Evolutionary conservation across 2,113 vertebrate species (phyloP).

Genomic region (Rafetus swinhoei): DNA sequence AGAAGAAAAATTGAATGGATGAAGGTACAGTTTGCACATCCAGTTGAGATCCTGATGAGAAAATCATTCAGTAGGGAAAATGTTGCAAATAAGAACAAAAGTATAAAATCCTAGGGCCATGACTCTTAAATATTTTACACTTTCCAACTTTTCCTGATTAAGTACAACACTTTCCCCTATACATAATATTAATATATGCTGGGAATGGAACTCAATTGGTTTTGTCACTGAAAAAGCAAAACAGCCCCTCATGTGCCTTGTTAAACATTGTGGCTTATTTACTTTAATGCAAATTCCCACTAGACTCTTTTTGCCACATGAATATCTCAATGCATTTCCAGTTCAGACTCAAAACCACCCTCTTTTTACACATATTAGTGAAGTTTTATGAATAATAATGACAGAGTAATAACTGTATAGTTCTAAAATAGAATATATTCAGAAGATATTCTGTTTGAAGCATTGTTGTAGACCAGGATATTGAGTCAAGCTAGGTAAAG

Average conservation of each 20-base stretch:
- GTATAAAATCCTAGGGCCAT: background rate
- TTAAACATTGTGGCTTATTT: conserved; percentile 8
- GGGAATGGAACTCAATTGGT: background rate
- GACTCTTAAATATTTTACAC: background rate
- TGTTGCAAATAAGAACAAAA: background rate
- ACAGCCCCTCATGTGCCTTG: background rate
- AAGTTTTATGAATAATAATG: background rate
- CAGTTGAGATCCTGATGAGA: background rate
- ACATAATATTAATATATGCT: background rate
- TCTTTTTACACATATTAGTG: background rate
- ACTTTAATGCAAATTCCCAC: background rate
- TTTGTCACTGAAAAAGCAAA: background rate
- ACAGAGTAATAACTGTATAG: background rate
- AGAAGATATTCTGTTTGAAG: background rate
- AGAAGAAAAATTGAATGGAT: background rate
- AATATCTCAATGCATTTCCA: background rate
- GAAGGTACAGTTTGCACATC: background rate
- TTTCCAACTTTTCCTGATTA: background rate
- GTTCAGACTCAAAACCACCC: background rate
- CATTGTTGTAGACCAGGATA: background rate
- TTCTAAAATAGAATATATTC: background rate
- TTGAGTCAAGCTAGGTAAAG: background rate
- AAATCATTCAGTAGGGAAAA: background rate
- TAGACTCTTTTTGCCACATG: background rate
- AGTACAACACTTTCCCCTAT: rapidly evolving